Percentiles rank a stretch among this genome's conserved stretches.
Evolutionary conservation across 2,888 invertebrate genomes (phyloP).

Genomic region (Chloromyia formosa): DNA sequence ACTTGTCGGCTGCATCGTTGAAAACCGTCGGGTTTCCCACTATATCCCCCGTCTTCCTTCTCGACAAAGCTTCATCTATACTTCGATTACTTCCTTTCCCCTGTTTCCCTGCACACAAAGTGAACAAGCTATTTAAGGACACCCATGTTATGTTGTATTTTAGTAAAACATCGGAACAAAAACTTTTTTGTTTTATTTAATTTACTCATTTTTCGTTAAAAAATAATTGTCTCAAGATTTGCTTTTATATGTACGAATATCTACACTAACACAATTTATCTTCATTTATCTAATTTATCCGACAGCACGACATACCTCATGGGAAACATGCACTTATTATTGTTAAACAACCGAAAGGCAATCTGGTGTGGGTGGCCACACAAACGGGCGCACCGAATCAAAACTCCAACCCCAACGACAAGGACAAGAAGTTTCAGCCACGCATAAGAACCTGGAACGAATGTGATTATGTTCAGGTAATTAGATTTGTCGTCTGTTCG

Average conservation of each 20-base stretch:
- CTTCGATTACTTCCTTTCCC: no score
- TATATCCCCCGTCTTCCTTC: no score
- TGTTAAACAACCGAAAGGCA: conserved; percentile 85
- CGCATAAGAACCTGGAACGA: conserved; percentile 80
- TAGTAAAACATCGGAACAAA: neutral
- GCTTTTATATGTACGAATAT: no score
- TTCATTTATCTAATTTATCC: conserved; percentile 43
- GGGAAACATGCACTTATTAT: conserved; percentile 90
- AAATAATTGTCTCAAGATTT: no score
- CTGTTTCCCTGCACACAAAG: no score
- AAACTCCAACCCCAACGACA: conserved; percentile 65
- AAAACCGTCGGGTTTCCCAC: no score
- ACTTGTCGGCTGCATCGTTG: no score
- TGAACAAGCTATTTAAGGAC: no score
- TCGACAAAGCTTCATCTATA: no score
- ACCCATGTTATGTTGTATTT: no score
- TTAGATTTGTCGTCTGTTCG: conserved; percentile 55
- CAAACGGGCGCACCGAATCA: conserved; percentile 72
- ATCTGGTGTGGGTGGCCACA: conserved; percentile 84
- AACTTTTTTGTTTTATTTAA: neutral
- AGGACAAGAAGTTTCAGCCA: conserved; percentile 67
- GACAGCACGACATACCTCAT: conserved; percentile 80
- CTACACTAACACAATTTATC: no score
- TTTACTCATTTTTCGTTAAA: neutral
- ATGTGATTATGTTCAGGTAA: conserved; percentile 81